Base-by-base conservation (phyloP, 2,888 invertebrate genomes). In the Athalia rosae region DNA sequence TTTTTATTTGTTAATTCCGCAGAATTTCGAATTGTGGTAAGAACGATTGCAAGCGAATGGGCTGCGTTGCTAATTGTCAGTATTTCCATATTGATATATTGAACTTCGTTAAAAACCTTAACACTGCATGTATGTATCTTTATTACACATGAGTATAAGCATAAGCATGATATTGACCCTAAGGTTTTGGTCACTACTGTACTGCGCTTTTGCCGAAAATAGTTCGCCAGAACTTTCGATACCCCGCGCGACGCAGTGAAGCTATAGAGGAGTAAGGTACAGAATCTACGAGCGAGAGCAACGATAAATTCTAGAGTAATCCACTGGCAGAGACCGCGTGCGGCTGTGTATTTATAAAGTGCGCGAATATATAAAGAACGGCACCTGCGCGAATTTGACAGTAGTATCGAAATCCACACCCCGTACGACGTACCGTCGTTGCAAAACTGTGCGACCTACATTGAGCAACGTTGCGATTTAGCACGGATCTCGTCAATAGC, bases 141-240 rank as follows among this genome's bases (percentile, higher is more conserved):
- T 28, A 28, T 28, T 7, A 53, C 53, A 53, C 53, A 53, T 4
- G 3, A 53, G n/a, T 53, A 53, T 53, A 3, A 53, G 28, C 28
- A 28, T 2, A 28, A 28, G 53, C 53, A 11, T 7, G 7, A 0
- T 53, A 53, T 53, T 4, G 15, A 15, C 15, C 8, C 61, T 13
- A 71, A 58, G 71, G 76, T 81, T 79, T 83, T 81, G 79, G 81
- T 82, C 56, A 77, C 79, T 82, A 84, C 83, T 83, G 79, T 81
- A 84, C 80, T 79, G 76, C 83, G 80, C 71, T 43, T 48, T 76
- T 41, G 81, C 84, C 82, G 78, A 87, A 86, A 87, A 87, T 86
- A 87, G 78, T 80, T 63, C 45, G 56, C n/a, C 74, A 64, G 47
- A 45, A 62, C 79, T 53, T 61, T 76, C 79, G 56, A 15, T 59